These are phyloP conservation scores for Orius laevigatus DNA, from an alignment of 1,140 invertebrate genomes.

Conservation along the genomic window DNA sequence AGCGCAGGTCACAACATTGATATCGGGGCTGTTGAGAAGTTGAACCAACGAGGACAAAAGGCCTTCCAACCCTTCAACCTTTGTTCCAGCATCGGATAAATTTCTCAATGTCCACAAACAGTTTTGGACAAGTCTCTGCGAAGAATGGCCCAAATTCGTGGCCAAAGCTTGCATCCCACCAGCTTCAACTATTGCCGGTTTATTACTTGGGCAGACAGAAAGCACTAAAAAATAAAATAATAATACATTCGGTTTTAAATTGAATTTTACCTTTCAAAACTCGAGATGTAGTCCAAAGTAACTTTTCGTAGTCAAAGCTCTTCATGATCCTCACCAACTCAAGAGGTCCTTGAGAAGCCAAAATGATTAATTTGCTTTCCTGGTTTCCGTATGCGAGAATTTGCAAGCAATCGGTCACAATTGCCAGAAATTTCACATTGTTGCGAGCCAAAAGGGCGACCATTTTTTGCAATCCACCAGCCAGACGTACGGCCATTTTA, in stretches of 20 bases:
- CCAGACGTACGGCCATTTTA: constrained; percentile 91
- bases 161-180: constrained; percentile 94
- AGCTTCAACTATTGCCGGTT: constrained; percentile 92
- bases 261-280: constrained; percentile 66
- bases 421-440: constrained; percentile 93
- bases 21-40: constrained; percentile 76
- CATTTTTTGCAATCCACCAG: constrained; percentile 96
- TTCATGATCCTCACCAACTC: constrained; percentile 95
- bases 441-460: constrained; percentile 86
- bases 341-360: constrained; percentile 89
- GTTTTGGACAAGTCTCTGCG: constrained; percentile 85
- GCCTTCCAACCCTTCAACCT: constrained; percentile 76
- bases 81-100: constrained; percentile 93
- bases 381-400: constrained; percentile 96
- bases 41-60: constrained; percentile 82
- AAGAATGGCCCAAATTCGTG: constrained; percentile 84
- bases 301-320: constrained; percentile 93
- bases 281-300: constrained; percentile 93
- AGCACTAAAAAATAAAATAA: constrained; percentile 39
- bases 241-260: neutral
- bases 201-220: constrained; percentile 94
- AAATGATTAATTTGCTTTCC: constrained; percentile 92
- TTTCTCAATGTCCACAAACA: constrained; percentile 96
- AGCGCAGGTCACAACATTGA: constrained; percentile 92
- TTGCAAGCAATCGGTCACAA: constrained; percentile 97